Base-by-base conservation (phyloP, 2,113 vertebrate genomes). In the Gavialis gangeticus region DNA sequence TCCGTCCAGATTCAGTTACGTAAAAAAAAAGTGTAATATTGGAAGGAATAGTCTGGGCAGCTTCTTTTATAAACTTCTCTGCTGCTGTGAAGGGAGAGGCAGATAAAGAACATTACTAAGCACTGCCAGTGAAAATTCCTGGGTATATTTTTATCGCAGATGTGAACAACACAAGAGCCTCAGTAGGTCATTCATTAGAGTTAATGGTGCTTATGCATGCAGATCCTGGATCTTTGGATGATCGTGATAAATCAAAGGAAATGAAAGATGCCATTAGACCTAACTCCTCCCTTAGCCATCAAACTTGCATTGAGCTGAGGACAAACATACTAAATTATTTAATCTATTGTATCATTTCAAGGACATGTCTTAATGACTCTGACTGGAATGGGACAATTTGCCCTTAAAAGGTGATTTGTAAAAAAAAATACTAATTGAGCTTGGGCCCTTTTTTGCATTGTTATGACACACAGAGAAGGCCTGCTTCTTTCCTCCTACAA, bases 161-260 rank as follows among this genome's bases (percentile, higher is more conserved):
- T 95, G 96, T 97, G 95, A 96, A 93, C 95, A 95, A 95, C 95
- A 92, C 96, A 93, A 94, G 95, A 95, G 90, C 93, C 90, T 93
- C 94, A 95, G 94, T 93, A 88, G 64, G 87, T 92, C 90, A 94
- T 93, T 87, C 82, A 94, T 95, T 95, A 87, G 85, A 93, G 90
- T 96, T 97, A 96, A 96, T 97, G 95, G 95, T 93, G 94, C 93
- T 24, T 97, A 94, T 95, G 93, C 85, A 93, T 93, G 96, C 95
- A 96, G 96, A 97, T 96, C 96, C 94, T 92, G 71, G 90, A 94
- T 83, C 24, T 78, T 75, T 82, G 93, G 95, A 93, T 79, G 85
- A 93, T 86, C 60, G 87, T 93, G 93, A 94, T 96, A 94, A 96
- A 97, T 97, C 95, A 97, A 94, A 96, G 77, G 85, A 96, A 96